Percentiles rank a stretch among this genome's conserved stretches.
Conservation (phyloP, 2,113 vertebrate species). For the Calyptommatus sinebrachiatus region DNA sequence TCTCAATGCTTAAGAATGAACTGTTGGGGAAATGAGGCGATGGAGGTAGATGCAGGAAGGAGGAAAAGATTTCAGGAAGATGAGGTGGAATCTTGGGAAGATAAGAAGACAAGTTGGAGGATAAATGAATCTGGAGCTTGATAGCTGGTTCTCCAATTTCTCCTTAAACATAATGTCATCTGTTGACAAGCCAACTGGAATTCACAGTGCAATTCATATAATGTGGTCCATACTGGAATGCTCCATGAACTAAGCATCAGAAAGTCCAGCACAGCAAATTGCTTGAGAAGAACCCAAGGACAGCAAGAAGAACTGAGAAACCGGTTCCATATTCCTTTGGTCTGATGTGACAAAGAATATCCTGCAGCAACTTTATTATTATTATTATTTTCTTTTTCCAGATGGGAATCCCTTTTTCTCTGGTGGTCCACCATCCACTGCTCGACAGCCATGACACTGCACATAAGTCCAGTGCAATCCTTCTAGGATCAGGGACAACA, state of each 20-base stretch:
- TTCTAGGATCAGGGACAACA: conserved; percentile 21
- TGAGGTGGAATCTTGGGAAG: not conserved
- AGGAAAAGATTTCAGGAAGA: not conserved
- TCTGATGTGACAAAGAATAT: not conserved
- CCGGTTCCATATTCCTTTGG: not conserved
- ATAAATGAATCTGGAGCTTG: conserved; percentile 9
- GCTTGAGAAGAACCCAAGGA: conserved; percentile 18
- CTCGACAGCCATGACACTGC: conserved; percentile 11
- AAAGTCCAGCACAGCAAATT: conserved; percentile 15
- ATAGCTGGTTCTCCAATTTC: conserved; percentile 29
- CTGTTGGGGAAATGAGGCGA: not conserved
- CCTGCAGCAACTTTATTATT: not conserved
- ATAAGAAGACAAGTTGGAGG: conserved; percentile 11
- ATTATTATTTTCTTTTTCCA: not conserved
- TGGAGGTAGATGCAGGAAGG: not conserved
- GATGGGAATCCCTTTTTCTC: not conserved
- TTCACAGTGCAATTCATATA: not conserved
- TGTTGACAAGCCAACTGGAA: not conserved
- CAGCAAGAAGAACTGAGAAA: conserved; percentile 30
- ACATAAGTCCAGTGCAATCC: conserved; percentile 10
- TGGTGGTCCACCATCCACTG: not conserved
- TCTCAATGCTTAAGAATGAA: not conserved
- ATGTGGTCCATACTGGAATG: not conserved
- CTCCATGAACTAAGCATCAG: conserved; percentile 11
- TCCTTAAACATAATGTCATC: conserved; percentile 32